Evolutionary conservation across 2,797 vertebrate genomes (phyloP).

Genomic region (Podargus strigoides): DNA sequence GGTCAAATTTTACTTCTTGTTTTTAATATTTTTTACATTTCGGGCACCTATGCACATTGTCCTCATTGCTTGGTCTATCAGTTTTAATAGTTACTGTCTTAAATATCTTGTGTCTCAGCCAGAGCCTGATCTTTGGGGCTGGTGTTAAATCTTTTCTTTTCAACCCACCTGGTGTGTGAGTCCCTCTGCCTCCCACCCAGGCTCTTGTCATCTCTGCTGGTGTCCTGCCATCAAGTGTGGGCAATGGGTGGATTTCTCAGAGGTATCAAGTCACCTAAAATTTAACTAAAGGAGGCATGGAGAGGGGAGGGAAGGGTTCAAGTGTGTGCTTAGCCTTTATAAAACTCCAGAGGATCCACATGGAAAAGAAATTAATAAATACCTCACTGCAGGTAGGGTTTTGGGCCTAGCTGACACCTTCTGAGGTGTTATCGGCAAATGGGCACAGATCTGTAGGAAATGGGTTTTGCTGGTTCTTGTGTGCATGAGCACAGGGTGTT

Average conservation of each 20-base stretch:
- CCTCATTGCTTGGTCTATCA: background rate
- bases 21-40: background rate
- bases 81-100: background rate
- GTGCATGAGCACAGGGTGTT: background rate
- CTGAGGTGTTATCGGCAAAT: background rate
- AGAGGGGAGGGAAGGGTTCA: background rate
- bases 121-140: background rate
- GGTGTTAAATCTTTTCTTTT: background rate
- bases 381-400: background rate
- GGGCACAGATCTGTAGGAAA: background rate
- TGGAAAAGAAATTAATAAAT: background rate
- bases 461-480: background rate
- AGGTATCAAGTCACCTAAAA: background rate
- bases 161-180: fast-evolving
- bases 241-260: background rate
- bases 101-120: background rate
- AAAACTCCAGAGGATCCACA: background rate
- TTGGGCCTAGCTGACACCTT: background rate
- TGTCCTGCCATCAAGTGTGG: background rate
- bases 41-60: background rate
- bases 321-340: background rate
- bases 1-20: background rate
- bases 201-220: background rate
- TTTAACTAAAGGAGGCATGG: background rate
- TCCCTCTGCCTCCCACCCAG: background rate